Percentiles rank a stretch among this genome's conserved stretches.
Conservation (phyloP, 2,888 invertebrate genomes). For the Trilocha varians region DNA sequence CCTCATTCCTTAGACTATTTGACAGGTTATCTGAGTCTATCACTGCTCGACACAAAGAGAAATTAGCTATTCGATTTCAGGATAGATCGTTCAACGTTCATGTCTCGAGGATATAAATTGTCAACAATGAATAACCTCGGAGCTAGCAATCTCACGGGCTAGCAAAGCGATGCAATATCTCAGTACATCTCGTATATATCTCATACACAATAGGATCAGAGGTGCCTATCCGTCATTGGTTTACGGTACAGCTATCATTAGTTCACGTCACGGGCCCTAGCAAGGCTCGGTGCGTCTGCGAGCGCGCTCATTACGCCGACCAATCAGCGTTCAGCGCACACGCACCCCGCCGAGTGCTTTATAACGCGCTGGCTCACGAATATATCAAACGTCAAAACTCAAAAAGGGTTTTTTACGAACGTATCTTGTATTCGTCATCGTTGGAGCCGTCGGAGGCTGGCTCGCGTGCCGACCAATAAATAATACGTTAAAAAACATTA, state of each 20-base stretch:
- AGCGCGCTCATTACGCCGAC: constrained; percentile 50
- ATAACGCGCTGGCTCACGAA: constrained; percentile 53
- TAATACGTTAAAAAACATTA: constrained; percentile 55
- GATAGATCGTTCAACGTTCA: constrained; percentile 1
- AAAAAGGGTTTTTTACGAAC: constrained; percentile 60
- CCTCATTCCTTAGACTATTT: no score
- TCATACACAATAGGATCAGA: constrained; percentile 59
- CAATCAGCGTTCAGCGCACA: constrained; percentile 54
- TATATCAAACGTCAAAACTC: constrained; percentile 65
- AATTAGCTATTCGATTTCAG: background rate
- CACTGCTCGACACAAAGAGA: background rate
- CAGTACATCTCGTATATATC: constrained; percentile 33
- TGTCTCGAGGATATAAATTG: constrained; percentile 16
- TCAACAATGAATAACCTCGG: constrained; percentile 18
- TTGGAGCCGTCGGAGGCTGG: constrained; percentile 38
- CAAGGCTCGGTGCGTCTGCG: constrained; percentile 42
- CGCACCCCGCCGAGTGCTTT: constrained; percentile 67
- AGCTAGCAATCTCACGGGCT: constrained; percentile 23
- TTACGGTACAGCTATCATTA: constrained; percentile 51
- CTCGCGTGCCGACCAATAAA: constrained; percentile 50
- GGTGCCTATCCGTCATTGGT: constrained; percentile 68
- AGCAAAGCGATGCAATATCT: constrained; percentile 33
- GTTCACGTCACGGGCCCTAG: constrained; percentile 47
- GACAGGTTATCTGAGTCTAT: no score
- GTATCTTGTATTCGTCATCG: constrained; percentile 71